Percentiles rank a stretch among this genome's conserved stretches.
These are phyloP conservation scores for Pristionchus mayeri DNA, from an alignment of 2,888 invertebrate genomes.

Conservation along the genomic window DNA sequence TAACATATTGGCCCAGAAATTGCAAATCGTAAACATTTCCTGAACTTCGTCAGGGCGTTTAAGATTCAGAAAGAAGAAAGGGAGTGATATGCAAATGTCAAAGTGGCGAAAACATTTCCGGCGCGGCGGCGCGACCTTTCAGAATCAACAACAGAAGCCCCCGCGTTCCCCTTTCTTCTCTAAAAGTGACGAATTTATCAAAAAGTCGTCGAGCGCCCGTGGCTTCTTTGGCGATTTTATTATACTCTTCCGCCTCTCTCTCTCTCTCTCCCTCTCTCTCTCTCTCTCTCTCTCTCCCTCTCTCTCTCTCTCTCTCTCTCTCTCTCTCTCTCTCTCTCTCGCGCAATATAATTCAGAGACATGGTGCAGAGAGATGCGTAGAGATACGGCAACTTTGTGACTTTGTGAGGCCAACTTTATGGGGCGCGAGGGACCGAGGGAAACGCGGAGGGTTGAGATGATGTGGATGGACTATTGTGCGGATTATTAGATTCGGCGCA, in stretches of 20 bases:
- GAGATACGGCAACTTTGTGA: not conserved
- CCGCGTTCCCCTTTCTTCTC: not conserved
- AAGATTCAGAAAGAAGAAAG: too few species aligned
- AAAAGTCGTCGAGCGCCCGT: not conserved
- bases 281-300: too few species aligned
- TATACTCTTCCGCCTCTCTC: not conserved
- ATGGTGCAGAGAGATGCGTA: not conserved
- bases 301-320: too few species aligned
- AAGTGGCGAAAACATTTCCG: not conserved
- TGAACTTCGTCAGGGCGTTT: too few species aligned
- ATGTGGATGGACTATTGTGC: not conserved
- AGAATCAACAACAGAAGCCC: too few species aligned
- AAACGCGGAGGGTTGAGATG: not conserved
- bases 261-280: too few species aligned
- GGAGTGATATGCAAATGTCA: not conserved
- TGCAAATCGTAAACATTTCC: too few species aligned
- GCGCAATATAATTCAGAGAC: not conserved
- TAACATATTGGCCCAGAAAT: too few species aligned
- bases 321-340: too few species aligned
- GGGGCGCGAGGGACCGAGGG: too few species aligned
- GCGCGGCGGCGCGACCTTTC: too few species aligned
- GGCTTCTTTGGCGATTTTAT: slow-evolving; percentile 1
- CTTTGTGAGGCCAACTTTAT: too few species aligned
- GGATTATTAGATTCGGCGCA: slow-evolving; percentile 32
- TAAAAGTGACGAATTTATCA: not conserved